Percentiles rank a stretch among this genome's conserved stretches.
Conservation (phyloP, 2,797 vertebrate genomes). For the Spatula clypeata region DNA sequence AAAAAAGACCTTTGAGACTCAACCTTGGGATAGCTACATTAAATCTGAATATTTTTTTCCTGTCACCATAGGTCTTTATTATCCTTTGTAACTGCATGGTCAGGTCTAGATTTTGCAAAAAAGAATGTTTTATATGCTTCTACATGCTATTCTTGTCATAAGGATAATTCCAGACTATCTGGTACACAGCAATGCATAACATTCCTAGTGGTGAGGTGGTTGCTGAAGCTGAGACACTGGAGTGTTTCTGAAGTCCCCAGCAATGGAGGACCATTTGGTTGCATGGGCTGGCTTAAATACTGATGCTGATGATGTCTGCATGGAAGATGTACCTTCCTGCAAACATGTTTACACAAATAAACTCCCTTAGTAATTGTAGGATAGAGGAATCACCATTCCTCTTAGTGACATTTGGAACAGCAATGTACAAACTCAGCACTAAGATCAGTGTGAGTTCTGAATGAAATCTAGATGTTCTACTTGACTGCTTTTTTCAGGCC, state of each 20-base stretch:
- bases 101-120: background rate
- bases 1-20: background rate
- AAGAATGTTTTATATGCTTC: background rate
- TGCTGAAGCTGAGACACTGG: background rate
- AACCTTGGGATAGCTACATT: background rate
- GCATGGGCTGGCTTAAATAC: background rate
- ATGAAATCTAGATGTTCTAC: too few relatives aligned
- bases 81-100: background rate
- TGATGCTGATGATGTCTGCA: background rate
- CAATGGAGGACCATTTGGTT: background rate
- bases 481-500: background rate
- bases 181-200: background rate
- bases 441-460: background rate
- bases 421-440: background rate
- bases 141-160: background rate
- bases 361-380: background rate
- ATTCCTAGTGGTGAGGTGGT: background rate
- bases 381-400: background rate
- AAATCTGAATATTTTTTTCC: background rate
- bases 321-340: background rate
- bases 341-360: background rate
- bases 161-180: background rate
- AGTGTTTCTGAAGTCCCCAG: background rate
- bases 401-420: background rate
- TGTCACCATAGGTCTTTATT: background rate